These are phyloP conservation scores for Telenomus remus DNA, from an alignment of 1,140 invertebrate species.

Conservation along the genomic window DNA sequence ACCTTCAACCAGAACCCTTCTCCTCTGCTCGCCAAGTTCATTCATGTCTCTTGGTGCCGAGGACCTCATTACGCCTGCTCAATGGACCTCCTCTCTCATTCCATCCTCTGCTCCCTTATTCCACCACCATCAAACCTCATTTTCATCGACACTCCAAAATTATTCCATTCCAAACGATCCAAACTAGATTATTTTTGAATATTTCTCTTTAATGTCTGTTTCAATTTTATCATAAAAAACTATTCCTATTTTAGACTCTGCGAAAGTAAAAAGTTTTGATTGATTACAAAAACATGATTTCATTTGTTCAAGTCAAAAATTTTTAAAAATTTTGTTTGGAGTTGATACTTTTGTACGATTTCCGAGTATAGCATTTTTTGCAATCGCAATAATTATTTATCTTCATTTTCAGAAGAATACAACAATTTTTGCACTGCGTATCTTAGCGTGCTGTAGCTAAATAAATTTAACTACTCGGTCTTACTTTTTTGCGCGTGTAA, in stretches of 20 bases:
- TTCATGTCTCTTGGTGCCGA: slow-evolving; percentile 71
- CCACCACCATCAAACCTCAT: slow-evolving; percentile 10
- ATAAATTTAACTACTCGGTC: slow-evolving; percentile 42
- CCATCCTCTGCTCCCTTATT: slow-evolving; percentile 39
- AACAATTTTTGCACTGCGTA: slow-evolving; percentile 19
- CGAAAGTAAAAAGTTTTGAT: too few species aligned
- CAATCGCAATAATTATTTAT: slow-evolving; percentile 22
- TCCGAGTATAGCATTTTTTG: slow-evolving; percentile 12
- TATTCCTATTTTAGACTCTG: too few species aligned
- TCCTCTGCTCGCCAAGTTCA: slow-evolving; percentile 60
- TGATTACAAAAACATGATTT: too few species aligned
- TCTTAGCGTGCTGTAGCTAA: slow-evolving; percentile 28
- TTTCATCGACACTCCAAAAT: too few species aligned
- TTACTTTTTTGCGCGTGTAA: slow-evolving; percentile 40
- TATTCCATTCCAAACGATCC: too few species aligned
- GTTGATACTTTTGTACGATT: background rate
- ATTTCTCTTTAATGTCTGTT: too few species aligned
- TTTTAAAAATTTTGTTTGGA: too few species aligned
- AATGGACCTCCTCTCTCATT: slow-evolving; percentile 63
- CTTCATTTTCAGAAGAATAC: slow-evolving; percentile 15
- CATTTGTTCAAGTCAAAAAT: too few species aligned
- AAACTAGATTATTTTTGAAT: background rate
- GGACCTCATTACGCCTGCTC: slow-evolving; percentile 71
- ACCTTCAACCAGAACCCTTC: slow-evolving; percentile 22
- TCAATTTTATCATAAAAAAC: too few species aligned